Base-by-base conservation (phyloP, 2,888 invertebrate genomes). In the Nephrotoma guestfalica region DNA sequence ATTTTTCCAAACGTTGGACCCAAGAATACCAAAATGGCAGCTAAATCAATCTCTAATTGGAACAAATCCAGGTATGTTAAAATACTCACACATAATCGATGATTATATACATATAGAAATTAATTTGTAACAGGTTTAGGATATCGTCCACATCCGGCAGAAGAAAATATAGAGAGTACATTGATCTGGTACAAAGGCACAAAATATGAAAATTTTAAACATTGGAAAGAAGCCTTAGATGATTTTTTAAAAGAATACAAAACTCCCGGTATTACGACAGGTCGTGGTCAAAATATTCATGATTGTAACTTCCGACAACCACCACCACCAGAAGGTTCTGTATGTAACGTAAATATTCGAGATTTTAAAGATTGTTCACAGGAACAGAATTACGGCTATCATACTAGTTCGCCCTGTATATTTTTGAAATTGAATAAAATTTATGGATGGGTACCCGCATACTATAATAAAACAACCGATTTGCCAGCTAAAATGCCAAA, bases 361-460 rank as follows among this genome's bases (percentile, higher is more conserved):
- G 93, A 94, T 40, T 96, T 97, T 94, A 93, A 93, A 0, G 95
- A 95, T 0, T 99, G 98, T 91, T 95, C 95, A 11, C 94, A 95
- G 88, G 96, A 96, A 88, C 96, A 97, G 89, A 89, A 95, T 89
- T 99, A 96, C 91, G 98, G 97, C 87, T 99, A 97, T 91, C 96
- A 97, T 90, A 95, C 95, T 90, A 98, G 97, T 83, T 95, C 96
- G 30, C 99, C 99, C 0, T 99, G 99, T 92, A 94, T 99, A 88
- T 96, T 99, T 90, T 93, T 99, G 87, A 99, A 99, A 91, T 93
- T 99, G 71, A 99, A 99, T 92, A 97, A 96, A 94, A 98, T 98
- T 89, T 98, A 94, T 89, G 97, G 95, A 30, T 98, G 98, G 98
- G 93, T 93, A 88, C 98, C 98, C 0, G 93, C 95, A 45, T 96